Evolutionary conservation across 1,140 invertebrate species (phyloP), one percentile per base, ranked within the genome.

Genomic region (Microplitis mediator): DNA sequence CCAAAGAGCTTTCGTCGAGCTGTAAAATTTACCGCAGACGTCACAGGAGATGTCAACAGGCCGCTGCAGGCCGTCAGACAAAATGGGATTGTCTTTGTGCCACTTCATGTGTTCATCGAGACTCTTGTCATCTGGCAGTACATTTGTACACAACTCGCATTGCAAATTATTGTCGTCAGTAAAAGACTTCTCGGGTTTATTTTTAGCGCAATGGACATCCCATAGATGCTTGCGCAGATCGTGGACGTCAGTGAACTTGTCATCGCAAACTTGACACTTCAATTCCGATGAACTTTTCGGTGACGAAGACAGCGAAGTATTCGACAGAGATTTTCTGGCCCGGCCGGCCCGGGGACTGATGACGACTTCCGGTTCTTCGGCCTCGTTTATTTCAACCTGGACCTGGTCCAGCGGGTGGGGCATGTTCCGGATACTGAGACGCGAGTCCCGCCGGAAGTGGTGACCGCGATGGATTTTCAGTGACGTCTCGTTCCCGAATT

Each of bases 391-490:
- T 39, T 76, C 39, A 58, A 62, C 31, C 14, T 52, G n/a, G 9
- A 74, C 68, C 14, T 75, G 68, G n/a, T 74, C 67, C 23, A 71
- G 68, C 0, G 64, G 50, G 67, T 77, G 60, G 13, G 73, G 56
- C 36, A 65, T 58, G 39, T 73, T 73, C 13, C 75, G 14, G 11
- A 74, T 64, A 34, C 54, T 77, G 1, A 81, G 52, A 6, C 74
- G 50, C 74, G 88, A 88, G 5, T 87, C 88, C 0, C 85, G 88
- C 3, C 89, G 83, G 23, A 88, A 81, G 77, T 91, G 91, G 89
- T 90, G 91, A 0, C 90, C 89, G 14, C 88, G 85, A 75, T 91
- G 91, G 72, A 90, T 91, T 65, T 90, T 90, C 54, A 91, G 74
- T 0, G 86, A 87, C 0, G 77, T 75, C 35, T 84, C 81, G 16